A percentile compares a stretch with the other conserved stretches of the same genome.
phyloP scores from a whole-genome alignment of 2,797 vertebrate species.

The Cossypha dichroa region DNA sequence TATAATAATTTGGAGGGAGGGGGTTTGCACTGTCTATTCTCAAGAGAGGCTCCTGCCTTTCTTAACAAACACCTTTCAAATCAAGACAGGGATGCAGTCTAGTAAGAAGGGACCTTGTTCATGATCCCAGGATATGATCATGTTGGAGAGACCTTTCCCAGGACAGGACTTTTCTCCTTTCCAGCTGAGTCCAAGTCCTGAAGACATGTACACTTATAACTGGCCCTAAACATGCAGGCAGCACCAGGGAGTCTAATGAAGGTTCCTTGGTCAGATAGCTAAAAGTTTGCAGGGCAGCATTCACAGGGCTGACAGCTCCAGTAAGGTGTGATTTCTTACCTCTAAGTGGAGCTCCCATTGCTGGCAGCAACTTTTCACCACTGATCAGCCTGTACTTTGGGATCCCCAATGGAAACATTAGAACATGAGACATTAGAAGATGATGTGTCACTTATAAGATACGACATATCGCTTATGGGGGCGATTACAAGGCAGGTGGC shows the following conservation, averaged over 20 bases:
- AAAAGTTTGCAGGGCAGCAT: not conserved
- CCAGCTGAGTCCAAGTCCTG: not conserved
- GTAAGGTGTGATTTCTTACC: not conserved
- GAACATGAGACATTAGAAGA: not conserved
- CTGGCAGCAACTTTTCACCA: not conserved
- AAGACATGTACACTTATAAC: accelerated
- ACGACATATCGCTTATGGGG: not conserved
- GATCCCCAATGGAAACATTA: not conserved
- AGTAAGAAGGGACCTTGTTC: not conserved
- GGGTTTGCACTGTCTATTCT: no score
- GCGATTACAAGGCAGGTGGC: not conserved
- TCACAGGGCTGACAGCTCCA: not conserved
- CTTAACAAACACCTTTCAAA: no score
- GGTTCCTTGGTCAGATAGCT: not conserved
- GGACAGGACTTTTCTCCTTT: not conserved
- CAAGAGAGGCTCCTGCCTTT: no score
- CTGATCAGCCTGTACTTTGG: not conserved
- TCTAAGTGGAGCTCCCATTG: not conserved
- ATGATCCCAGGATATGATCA: not conserved
- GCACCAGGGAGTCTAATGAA: not conserved
- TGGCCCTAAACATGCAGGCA: not conserved
- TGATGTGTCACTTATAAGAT: not conserved
- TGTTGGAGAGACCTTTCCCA: not conserved
- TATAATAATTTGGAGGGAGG: no score
- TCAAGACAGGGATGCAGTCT: no score